Evolutionary conservation across 2,888 invertebrate genomes (phyloP), one percentile per base, ranked within the genome.

Genomic region (Clanis bilineata): DNA sequence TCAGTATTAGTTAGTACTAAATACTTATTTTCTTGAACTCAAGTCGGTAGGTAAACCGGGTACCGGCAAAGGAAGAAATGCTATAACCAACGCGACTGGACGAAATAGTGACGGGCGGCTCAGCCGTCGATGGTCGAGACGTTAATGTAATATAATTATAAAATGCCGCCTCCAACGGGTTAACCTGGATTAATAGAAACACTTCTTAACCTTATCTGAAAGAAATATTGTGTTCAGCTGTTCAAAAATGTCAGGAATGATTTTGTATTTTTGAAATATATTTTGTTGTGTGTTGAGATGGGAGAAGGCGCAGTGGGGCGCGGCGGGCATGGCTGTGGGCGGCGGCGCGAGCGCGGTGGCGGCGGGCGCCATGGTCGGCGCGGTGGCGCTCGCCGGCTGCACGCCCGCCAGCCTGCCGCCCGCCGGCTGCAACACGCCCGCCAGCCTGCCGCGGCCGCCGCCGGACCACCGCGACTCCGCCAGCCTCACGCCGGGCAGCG

Each of bases 261-360:
- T 7, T 36, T 36, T 9, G 36, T 36, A 10, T 9, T 36, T 36
- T 36, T 2, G 7, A 9, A 32, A 12, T 41, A 18, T 41, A 5
- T 41, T 5, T 55, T 45, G 15, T 61, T 43, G n/a, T 3, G 38
- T 51, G 23, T n/a, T 2, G 73, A 96, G 96, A 71, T 97, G 96
- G 96, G 96, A 97, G 77, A 95, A 95, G 70, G 96, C 96, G 0
- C 94, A 94, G 72, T 90, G 90, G 85, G 83, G 86, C 0, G 79
- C 86, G 3, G 76, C 83, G 0, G 41, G 41, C 6, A 21, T 41
- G 36, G 86, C 88, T 1, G 86, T 89, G 63, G 90, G 85, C 0
- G 93, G 93, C 0, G 90, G 89, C 0, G 89, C 85, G 0, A 81
- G 85, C 0, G 88, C 90, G 0, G 90, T 91, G 0, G 88, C 87